Conservation (phyloP, 92 coral and sea anemone species). For the Zoanthus sociatus region DNA sequence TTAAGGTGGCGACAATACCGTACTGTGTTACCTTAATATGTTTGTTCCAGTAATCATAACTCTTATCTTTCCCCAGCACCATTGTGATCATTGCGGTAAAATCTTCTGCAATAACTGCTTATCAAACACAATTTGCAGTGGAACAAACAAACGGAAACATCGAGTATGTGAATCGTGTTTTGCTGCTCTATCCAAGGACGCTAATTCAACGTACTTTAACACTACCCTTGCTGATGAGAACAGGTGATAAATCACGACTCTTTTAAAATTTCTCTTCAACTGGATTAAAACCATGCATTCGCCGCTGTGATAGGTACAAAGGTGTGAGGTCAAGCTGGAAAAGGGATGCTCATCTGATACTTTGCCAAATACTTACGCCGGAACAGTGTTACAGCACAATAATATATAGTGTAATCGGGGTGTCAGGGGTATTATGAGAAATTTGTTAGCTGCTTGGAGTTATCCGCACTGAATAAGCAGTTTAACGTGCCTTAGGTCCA, state of each 20-base stretch:
- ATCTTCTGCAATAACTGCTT: slow-evolving; percentile 82
- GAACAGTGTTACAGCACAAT: too few relatives aligned
- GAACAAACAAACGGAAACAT: slow-evolving; percentile 64
- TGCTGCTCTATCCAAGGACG: slow-evolving; percentile 78
- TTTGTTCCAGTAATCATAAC: too few relatives aligned
- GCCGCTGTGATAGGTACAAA: neutral
- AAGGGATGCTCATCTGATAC: neutral
- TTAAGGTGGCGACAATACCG: too few relatives aligned
- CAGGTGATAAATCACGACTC: slow-evolving; percentile 35
- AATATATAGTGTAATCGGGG: too few relatives aligned
- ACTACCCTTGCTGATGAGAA: slow-evolving; percentile 71
- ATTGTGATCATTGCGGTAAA: slow-evolving; percentile 92
- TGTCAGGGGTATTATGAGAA: too few relatives aligned
- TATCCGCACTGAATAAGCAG: neutral
- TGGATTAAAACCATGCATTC: neutral
- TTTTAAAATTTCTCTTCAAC: neutral
- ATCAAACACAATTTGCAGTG: slow-evolving; percentile 70
- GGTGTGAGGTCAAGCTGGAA: neutral
- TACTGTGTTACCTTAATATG: too few relatives aligned
- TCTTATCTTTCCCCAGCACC: slow-evolving; percentile 58
- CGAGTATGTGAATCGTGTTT: slow-evolving; percentile 85
- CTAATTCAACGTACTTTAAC: slow-evolving; percentile 76
- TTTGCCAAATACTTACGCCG: neutral
- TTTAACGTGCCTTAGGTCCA: neutral
- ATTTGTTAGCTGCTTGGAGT: too few relatives aligned